Evolutionary conservation across 92 coral and sea anemone genomes (phyloP).

Genomic region (Hydrozoanthus gracilis): DNA sequence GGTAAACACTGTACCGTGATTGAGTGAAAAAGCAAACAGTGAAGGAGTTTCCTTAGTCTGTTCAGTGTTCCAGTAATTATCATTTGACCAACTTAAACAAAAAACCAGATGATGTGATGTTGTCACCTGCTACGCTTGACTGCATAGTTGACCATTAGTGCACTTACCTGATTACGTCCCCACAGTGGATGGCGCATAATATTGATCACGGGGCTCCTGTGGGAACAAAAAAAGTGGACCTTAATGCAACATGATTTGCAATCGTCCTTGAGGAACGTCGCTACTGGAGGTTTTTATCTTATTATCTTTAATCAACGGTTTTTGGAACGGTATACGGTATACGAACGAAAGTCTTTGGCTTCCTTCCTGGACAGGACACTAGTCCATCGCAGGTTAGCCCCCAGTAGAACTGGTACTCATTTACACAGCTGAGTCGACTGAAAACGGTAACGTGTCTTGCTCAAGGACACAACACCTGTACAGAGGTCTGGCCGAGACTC

Average conservation of each 20-base stretch:
- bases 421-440: too few species aligned
- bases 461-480: too few species aligned
- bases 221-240: not conserved
- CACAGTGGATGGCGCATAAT: constrained; percentile 64
- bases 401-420: too few species aligned
- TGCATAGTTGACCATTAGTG: not conserved
- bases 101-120: not conserved
- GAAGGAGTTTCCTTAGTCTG: not conserved
- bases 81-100: not conserved
- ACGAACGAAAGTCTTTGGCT: too few species aligned
- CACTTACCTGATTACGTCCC: constrained; percentile 58
- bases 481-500: too few species aligned
- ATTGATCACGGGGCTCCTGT: constrained; percentile 65
- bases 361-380: too few species aligned
- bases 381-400: too few species aligned
- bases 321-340: too few species aligned
- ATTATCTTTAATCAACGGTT: not conserved
- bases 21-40: not conserved
- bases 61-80: not conserved
- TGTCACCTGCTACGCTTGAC: not conserved
- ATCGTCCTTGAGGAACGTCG: not conserved
- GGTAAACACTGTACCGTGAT: not conserved
- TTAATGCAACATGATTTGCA: not conserved
- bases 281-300: not conserved
- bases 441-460: too few species aligned